phyloP scores from a whole-genome alignment of 1,140 invertebrate genomes.

The Drosophila bifasciata region DNA sequence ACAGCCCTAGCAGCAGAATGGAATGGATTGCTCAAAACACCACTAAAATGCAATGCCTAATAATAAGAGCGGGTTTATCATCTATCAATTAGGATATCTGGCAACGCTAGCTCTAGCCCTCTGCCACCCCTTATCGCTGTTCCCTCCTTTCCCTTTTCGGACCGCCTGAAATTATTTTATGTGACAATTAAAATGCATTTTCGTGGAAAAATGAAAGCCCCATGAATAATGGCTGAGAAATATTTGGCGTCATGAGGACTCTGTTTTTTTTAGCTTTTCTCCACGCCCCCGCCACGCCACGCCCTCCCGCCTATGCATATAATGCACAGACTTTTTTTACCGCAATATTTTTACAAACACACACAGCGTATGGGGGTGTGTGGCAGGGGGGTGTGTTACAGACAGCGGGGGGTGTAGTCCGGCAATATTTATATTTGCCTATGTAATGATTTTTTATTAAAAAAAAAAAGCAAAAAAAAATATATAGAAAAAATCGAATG shows the following conservation, averaged over 20 bases:
- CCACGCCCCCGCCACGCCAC: no score
- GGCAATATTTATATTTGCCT: slow-evolving; percentile 70
- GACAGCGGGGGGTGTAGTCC: background rate
- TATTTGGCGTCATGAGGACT: slow-evolving; percentile 74
- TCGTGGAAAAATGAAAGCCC: slow-evolving; percentile 66
- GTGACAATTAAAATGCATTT: slow-evolving; percentile 70
- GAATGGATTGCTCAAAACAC: background rate
- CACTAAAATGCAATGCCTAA: slow-evolving; percentile 37
- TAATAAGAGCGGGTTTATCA: slow-evolving; percentile 8
- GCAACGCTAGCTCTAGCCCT: no score
- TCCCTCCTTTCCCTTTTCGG: background rate
- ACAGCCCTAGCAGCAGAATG: no score
- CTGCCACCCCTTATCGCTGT: background rate
- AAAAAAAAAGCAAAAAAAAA: slow-evolving; percentile 41
- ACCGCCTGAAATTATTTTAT: slow-evolving; percentile 48
- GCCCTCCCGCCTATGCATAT: slow-evolving; percentile 48
- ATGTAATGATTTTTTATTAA: slow-evolving; percentile 81
- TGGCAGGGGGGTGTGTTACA: no score
- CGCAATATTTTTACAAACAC: slow-evolving; percentile 57
- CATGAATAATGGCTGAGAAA: slow-evolving; percentile 76
- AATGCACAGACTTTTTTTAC: slow-evolving; percentile 71
- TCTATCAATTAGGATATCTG: slow-evolving; percentile 14
- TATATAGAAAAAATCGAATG: slow-evolving; percentile 29
- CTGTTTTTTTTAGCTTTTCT: slow-evolving; percentile 52
- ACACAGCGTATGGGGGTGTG: background rate